Evolutionary conservation across 2,113 vertebrate species (phyloP), one percentile per base, ranked within the genome.

Genomic region (Prunella himalayana): DNA sequence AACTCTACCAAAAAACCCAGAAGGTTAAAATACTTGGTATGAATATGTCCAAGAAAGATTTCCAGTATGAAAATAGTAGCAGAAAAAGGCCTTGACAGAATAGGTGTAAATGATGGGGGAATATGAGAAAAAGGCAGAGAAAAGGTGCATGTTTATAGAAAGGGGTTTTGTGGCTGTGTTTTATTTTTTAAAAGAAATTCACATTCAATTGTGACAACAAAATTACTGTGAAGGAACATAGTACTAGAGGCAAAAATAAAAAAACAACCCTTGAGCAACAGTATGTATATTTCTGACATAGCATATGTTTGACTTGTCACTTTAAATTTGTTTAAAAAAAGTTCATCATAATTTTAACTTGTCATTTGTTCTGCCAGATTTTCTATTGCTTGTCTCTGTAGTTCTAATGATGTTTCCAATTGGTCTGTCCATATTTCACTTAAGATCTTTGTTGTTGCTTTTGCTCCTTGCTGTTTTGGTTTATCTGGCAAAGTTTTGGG

Each of bases 301-400:
- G 18, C 89, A 70, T 92, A 95, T 88, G 68, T 86, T 83, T 91
- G 56, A 86, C 24, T 81, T 89, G 47, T 88, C 83, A 81, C 33
- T 92, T 86, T 31, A 83, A 77, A 86, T 86, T 86, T 81, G n/a
- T 72, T 80, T 13, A 2, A 54, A 88, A 86, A 42, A 44, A 39
- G 39, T 17, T 25, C 10, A 53, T 23, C 3, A 14, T 92, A 90
- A 90, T 92, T 90, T 90, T 83, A 86, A 83, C 54, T 76, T 72
- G 28, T 86, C 41, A 64, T 57, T 82, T 88, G 21, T 69, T 86
- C 76, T 84, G 47, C 35, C 50, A 77, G 42, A 63, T 70, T 81
- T 91, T 88, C 37, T 81, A 44, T 54, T 92, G 21, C 28, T 31
- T 86, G 19, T 59, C 30, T 64, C 11, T 83, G 17, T 41, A 81